Conservation (phyloP, 35 echinoderm and acorn worm genomes). For the Heliocidaris erythrogramma region DNA sequence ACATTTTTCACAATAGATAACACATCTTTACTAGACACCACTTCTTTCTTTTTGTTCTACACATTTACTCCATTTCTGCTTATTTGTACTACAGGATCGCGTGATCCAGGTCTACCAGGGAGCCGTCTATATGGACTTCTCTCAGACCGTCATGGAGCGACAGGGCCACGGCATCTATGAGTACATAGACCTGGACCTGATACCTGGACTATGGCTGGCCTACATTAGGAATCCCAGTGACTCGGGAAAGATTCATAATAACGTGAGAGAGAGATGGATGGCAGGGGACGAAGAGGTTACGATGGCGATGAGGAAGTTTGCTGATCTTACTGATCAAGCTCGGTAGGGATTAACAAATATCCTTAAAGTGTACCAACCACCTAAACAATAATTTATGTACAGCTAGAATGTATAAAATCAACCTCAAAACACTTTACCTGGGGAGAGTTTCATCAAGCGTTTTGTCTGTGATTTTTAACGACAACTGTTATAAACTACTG, state of each 20-base stretch:
- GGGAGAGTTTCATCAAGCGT: too few species aligned
- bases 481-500: too few species aligned
- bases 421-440: too few species aligned
- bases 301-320: slow-evolving; percentile 65
- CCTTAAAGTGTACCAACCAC: too few species aligned
- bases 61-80: too few species aligned
- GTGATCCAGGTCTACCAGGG: slow-evolving; percentile 74
- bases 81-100: not conserved
- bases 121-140: slow-evolving; percentile 82
- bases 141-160: slow-evolving; percentile 40
- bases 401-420: too few species aligned
- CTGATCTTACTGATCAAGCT: slow-evolving; percentile 74
- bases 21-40: too few species aligned
- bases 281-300: slow-evolving; percentile 68
- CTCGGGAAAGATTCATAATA: slow-evolving; percentile 83
- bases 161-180: slow-evolving; percentile 73
- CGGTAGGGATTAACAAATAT: slow-evolving; percentile 46
- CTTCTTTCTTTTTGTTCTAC: too few species aligned
- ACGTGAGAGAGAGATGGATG: slow-evolving; percentile 64
- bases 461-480: too few species aligned
- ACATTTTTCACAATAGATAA: too few species aligned
- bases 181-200: slow-evolving; percentile 61
- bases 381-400: too few species aligned
- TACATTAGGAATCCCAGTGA: slow-evolving; percentile 87
- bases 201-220: slow-evolving; percentile 74